Conservation (phyloP, 1,140 invertebrate species). For the Eubasilissa regina region DNA sequence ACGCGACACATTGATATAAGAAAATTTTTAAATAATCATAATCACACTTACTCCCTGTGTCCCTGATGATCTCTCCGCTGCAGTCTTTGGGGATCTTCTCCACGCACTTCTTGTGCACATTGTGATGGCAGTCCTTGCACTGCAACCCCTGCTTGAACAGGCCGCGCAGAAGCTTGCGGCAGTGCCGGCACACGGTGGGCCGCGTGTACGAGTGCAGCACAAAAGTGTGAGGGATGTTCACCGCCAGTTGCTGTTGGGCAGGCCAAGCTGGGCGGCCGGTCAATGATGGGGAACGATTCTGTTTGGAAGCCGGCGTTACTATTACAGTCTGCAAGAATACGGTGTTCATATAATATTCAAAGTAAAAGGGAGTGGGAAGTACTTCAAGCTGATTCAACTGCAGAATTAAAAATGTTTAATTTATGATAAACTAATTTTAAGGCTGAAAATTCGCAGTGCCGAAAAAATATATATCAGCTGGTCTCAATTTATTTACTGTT, state of each 20-base stretch:
- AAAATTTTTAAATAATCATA: constrained; percentile 21
- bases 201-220: constrained; percentile 94
- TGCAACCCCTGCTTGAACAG: constrained; percentile 97
- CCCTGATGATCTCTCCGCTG: constrained; percentile 83
- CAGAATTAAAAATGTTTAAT: no score
- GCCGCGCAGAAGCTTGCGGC: constrained; percentile 95
- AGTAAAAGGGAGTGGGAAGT: no score
- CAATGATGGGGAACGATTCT: constrained; percentile 81
- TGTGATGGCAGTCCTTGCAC: constrained; percentile 98
- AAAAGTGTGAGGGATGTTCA: constrained; percentile 94
- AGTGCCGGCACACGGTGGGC: constrained; percentile 96
- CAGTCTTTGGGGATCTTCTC: constrained; percentile 97
- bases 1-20: no score
- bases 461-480: no score
- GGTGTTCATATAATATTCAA: no score
- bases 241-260: constrained; percentile 71
- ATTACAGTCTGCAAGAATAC: constrained; percentile 53
- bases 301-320: constrained; percentile 60
- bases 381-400: no score
- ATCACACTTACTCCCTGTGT: constrained; percentile 69
- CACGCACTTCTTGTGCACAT: constrained; percentile 97
- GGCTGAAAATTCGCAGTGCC: no score
- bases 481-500: no score
- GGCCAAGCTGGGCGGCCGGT: constrained; percentile 73
- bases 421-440: no score